Evolutionary conservation across 2,113 vertebrate genomes (phyloP), one percentile per base, ranked within the genome.

Genomic region (Sturnira hondurensis): DNA sequence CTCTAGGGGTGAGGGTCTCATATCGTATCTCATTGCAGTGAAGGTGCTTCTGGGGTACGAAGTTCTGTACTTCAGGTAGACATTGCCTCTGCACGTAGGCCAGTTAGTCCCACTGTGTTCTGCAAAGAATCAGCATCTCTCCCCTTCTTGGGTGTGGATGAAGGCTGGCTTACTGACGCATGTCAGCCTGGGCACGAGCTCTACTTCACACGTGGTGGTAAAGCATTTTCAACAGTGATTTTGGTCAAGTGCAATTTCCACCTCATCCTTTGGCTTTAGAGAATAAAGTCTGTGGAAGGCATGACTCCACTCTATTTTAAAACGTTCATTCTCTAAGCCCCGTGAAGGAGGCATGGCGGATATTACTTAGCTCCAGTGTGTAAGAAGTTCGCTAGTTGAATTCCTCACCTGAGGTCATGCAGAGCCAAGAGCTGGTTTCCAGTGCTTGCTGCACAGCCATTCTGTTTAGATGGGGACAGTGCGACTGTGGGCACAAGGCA

Each of bases 371-470:
- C 24, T 45, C 38, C 36, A 31, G 24, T 54, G 56, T 45, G 36
- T 94, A 54, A 89, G 85, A 90, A 84, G 45, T 81, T 93, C 36
- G 36, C 20, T 76, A 63, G 36, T 92, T 82, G 74, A 73, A 89
- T 67, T 83, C 7, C 7, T 77, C 31, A 58, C 24, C 20, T 0
- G 5, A 26, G 13, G 52, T 86, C 58, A 76, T 2, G 14, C 10
- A 15, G 36, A 65, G 13, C 33, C 36, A 47, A 31, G 36, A 36
- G 20, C 33, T 67, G 33, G 20, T 61, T 80, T 61, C 47, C 47
- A 73, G n/a, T n/a, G 77, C 38, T 81, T 70, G 41, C 9, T 54
- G 70, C 26, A 1, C 38, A 38, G 38, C 58, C 7, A 0, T 56
- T 77, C 5, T 73, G 61, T 24, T 16, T 19, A 78, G 26, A 71